Evolutionary conservation across 2,113 vertebrate genomes (phyloP), one percentile per base, ranked within the genome.

Genomic region (Glaucidium brasilianum): DNA sequence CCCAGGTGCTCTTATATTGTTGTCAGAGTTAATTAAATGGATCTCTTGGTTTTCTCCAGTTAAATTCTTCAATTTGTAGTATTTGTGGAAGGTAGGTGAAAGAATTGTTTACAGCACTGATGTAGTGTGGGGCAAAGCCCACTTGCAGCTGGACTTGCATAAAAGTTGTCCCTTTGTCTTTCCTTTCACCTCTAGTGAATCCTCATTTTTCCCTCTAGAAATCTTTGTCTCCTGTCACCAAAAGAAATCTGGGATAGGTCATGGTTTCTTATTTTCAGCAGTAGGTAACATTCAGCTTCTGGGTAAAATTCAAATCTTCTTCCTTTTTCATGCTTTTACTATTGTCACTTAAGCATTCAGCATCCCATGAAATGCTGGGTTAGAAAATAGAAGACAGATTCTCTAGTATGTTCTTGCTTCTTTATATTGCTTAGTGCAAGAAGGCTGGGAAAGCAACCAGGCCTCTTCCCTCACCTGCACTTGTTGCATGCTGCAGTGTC

Each of bases 261-360:
- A 17, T 39, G 11, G 14, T 63, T 94, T 67, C 13, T 30, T 68
- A 0, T 75, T 92, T 90, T 78, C 56, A 60, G 52, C 35, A 68
- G 39, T 43, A 39, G 8, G 3, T 68, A 72, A 41, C 0, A 0
- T 74, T 84, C 45, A 78, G 3, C 41, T 84, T 12, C 5, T 39
- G 39, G 7, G 11, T 74, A 90, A 87, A 86, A 67, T 64, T 73
- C 15, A 45, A 2, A 23, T 94, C 55, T 37, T 75, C 34, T 71
- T 62, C 30, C 21, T 69, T 81, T 83, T 77, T 58, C 35, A 30
- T 1, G 0, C 67, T 74, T 78, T 84, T 83, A 2, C 0, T 78
- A 20, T 29, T 78, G 19, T 39, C 34, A 15, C 30, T 72, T 53
- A 2, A 53, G 35, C 1, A 0, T 86, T 45, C 47, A 56, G 80